phyloP scores from a whole-genome alignment of 2,113 vertebrate species.

The Calyptommatus sinebrachiatus region DNA sequence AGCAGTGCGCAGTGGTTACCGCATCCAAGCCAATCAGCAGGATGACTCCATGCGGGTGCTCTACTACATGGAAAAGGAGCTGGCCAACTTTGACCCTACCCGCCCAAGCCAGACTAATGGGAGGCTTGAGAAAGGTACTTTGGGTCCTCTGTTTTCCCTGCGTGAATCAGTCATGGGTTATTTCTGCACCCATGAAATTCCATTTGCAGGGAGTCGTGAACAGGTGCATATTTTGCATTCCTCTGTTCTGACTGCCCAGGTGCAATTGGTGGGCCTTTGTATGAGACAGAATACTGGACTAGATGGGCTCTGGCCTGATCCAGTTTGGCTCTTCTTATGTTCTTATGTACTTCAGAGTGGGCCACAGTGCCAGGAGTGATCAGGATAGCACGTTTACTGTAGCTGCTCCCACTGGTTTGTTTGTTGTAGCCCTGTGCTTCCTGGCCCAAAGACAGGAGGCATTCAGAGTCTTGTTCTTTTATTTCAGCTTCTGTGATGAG shows the following conservation, averaged over 20 bases:
- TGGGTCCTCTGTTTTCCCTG: neutral
- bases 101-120: slow-evolving; percentile 67
- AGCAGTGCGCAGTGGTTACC: slow-evolving; percentile 85
- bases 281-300: too few species aligned
- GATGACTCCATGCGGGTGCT: slow-evolving; percentile 87
- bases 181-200: too few species aligned
- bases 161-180: neutral
- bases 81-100: slow-evolving; percentile 84
- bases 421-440: neutral
- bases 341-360: neutral
- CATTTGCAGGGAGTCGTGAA: too few species aligned
- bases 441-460: neutral
- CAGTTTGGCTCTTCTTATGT: too few species aligned
- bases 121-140: slow-evolving; percentile 78
- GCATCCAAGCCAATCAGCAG: slow-evolving; percentile 85
- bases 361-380: neutral
- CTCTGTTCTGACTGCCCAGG: too few species aligned
- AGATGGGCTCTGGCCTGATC: too few species aligned
- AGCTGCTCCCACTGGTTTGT: neutral
- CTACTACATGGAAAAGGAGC: slow-evolving; percentile 89
- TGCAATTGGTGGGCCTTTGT: too few species aligned
- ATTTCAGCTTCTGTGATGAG: slow-evolving; percentile 77
- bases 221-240: too few species aligned
- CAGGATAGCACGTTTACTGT: neutral
- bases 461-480: neutral